Evolutionary conservation across 2,113 vertebrate genomes (phyloP).

Genomic region (Dascyllus trimaculatus): DNA sequence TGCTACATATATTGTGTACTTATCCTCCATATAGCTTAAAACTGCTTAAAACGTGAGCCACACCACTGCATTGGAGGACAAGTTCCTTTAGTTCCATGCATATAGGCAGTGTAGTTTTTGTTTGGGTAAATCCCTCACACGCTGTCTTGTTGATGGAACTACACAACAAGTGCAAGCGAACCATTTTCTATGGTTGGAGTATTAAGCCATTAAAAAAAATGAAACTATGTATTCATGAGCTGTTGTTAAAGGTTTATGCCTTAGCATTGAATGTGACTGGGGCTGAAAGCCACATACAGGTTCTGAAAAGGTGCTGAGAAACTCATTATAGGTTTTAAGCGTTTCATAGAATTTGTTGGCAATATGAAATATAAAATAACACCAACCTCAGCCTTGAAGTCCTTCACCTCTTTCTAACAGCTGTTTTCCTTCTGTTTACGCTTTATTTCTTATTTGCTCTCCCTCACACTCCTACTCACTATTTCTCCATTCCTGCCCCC

Average conservation of each 20-base stretch:
- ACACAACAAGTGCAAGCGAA: too few relatives aligned
- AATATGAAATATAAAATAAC: background rate
- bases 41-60: too few relatives aligned
- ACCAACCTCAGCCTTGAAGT: background rate
- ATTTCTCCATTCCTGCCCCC: background rate
- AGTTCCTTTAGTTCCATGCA: too few relatives aligned
- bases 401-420: constrained; percentile 3
- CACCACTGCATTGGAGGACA: too few relatives aligned
- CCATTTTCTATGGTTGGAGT: too few relatives aligned
- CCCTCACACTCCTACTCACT: background rate
- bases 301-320: background rate
- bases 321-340: background rate
- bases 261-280: background rate
- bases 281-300: background rate
- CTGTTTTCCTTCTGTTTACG: background rate
- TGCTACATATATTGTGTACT: too few relatives aligned
- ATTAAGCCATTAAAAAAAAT: background rate
- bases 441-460: background rate
- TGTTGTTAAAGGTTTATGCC: background rate
- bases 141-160: too few relatives aligned
- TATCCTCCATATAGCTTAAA: too few relatives aligned
- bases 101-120: too few relatives aligned
- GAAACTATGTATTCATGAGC: background rate
- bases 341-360: background rate
- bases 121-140: too few relatives aligned